Evolutionary conservation across 2,888 invertebrate genomes (phyloP).

Genomic region (Cryptocheilus praepositus): DNA sequence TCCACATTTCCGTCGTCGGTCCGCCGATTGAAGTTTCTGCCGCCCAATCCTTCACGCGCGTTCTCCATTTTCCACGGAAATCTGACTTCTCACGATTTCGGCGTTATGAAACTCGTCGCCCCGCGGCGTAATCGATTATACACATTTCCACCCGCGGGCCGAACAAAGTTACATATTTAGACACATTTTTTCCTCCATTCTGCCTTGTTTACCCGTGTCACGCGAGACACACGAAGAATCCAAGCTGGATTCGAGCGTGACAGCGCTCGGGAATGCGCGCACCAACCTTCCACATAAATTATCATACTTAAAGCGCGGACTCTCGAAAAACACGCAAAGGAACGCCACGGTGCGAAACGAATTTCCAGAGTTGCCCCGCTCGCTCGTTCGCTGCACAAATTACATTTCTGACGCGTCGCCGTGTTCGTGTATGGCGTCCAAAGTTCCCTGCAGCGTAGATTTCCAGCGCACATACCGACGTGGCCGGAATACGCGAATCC

Average conservation of each 20-base stretch:
- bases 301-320: constrained; percentile 44
- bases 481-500: too few species aligned
- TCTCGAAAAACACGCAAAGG: constrained; percentile 24
- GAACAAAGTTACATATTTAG: constrained; percentile 29
- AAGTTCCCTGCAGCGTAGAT: too few species aligned
- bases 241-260: constrained; percentile 38
- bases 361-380: constrained; percentile 26
- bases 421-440: too few species aligned
- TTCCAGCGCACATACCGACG: too few species aligned
- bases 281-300: constrained; percentile 46
- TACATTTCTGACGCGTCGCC: constrained; percentile 5
- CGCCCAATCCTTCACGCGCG: neutral
- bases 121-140: constrained; percentile 46
- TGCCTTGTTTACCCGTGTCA: constrained; percentile 36
- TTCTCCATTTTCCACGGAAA: constrained; percentile 1
- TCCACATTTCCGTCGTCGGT: too few species aligned
- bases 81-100: neutral
- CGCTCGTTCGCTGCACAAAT: constrained; percentile 3
- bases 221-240: constrained; percentile 33
- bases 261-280: constrained; percentile 30
- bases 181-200: constrained; percentile 37
- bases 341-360: constrained; percentile 35
- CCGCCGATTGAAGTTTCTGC: too few species aligned
- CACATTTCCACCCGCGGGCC: constrained; percentile 5
- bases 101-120: constrained; percentile 1